Evolutionary conservation across 2,888 invertebrate species (phyloP).

Genomic region (Masnerella sp.): DNA sequence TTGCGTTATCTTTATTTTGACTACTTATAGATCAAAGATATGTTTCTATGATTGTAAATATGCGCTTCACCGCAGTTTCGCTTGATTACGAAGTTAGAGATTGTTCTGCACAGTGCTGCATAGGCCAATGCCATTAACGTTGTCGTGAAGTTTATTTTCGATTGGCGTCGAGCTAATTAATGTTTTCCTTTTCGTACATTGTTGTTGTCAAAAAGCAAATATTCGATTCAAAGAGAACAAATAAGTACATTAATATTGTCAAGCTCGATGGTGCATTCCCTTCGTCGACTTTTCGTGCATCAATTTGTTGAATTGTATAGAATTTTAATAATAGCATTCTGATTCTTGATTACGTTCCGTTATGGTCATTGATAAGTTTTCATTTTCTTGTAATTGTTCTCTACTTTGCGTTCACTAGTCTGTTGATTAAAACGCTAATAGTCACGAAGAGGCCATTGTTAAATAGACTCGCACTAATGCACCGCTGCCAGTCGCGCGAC

Average conservation of each 20-base stretch:
- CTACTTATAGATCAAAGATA: conserved; percentile 26
- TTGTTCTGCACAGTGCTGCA: conserved; percentile 25
- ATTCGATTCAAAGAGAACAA: conserved; percentile 8
- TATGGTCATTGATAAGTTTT: not conserved
- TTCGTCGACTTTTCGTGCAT: conserved; percentile 37
- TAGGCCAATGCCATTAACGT: conserved; percentile 21
- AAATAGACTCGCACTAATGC: conserved; percentile 53
- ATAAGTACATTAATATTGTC: conserved; percentile 16
- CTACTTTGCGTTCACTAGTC: conserved; percentile 22
- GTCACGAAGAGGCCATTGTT: conserved; percentile 56
- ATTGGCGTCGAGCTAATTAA: conserved; percentile 21
- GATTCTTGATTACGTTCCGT: conserved; percentile 16
- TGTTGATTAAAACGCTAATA: conserved; percentile 30
- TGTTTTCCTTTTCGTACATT: conserved; percentile 10
- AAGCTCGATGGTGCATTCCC: conserved; percentile 28
- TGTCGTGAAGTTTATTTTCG: conserved; percentile 15
- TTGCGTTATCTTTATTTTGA: conserved; percentile 44
- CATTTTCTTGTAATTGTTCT: conserved; percentile 6
- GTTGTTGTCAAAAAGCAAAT: conserved; percentile 25
- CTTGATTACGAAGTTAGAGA: conserved; percentile 47
- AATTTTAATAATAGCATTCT: conserved; percentile 44
- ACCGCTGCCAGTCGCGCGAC: conserved; percentile 51
- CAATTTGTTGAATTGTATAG: conserved; percentile 49
- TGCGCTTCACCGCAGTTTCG: conserved; percentile 46
- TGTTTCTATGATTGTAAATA: conserved; percentile 55